Conservation (phyloP, 92 coral and sea anemone genomes). For the Palythoa grandiflora region DNA sequence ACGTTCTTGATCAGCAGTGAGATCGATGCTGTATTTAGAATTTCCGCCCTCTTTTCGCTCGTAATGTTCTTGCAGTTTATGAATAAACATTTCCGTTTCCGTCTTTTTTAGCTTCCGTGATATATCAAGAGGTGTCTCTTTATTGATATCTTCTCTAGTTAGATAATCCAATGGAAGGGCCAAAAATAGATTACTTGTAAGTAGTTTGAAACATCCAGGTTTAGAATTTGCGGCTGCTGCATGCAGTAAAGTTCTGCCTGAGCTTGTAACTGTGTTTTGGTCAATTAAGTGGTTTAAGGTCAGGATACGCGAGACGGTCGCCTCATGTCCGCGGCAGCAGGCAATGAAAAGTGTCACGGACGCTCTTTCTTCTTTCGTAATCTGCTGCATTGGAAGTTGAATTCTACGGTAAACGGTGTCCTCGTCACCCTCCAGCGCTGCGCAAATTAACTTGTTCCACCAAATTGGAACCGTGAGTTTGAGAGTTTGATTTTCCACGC, state of each 20-base stretch:
- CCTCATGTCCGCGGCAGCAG: slow-evolving; percentile 71
- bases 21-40: slow-evolving; percentile 60
- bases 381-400: slow-evolving; percentile 88
- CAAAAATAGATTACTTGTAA: slow-evolving; percentile 61
- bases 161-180: slow-evolving; percentile 48
- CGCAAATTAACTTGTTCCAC: slow-evolving; percentile 84
- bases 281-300: slow-evolving; percentile 51
- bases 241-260: slow-evolving; percentile 77
- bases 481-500: slow-evolving; percentile 40
- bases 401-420: slow-evolving; percentile 81
- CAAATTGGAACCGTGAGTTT: slow-evolving; percentile 82
- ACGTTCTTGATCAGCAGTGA: slow-evolving; percentile 27
- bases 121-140: slow-evolving; percentile 73
- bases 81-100: slow-evolving; percentile 64
- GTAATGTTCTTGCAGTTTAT: slow-evolving; percentile 44
- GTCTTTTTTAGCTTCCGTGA: slow-evolving; percentile 65
- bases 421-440: slow-evolving; percentile 74
- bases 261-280: slow-evolving; percentile 55
- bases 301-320: slow-evolving; percentile 55
- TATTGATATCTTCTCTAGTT: slow-evolving; percentile 59
- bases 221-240: slow-evolving; percentile 80
- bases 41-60: slow-evolving; percentile 31
- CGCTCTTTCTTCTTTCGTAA: slow-evolving; percentile 74
- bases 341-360: slow-evolving; percentile 83
- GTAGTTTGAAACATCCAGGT: slow-evolving; percentile 65